A percentile compares a stretch with the other conserved stretches of the same genome.
Evolutionary conservation across 2,797 vertebrate species (phyloP).

Genomic region (Pseudochirops corinnae): DNA sequence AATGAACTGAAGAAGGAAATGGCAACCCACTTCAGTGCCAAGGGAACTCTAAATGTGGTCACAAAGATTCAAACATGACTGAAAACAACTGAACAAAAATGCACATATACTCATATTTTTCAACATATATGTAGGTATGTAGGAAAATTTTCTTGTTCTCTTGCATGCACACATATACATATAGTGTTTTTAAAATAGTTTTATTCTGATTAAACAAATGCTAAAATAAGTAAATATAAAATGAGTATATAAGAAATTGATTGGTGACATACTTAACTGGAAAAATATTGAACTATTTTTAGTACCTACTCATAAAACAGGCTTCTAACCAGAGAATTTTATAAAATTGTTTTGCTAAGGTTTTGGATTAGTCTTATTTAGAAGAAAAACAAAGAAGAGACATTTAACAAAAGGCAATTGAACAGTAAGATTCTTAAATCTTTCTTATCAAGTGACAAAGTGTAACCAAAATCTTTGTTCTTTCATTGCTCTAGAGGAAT

Average conservation of each 20-base stretch:
- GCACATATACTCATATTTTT: background rate
- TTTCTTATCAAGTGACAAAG: background rate
- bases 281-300: background rate
- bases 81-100: too few species aligned
- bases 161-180: background rate
- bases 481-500: background rate
- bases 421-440: background rate
- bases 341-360: too few species aligned
- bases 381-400: background rate
- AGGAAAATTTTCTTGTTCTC: background rate
- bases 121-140: background rate
- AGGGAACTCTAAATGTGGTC: too few species aligned
- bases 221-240: background rate
- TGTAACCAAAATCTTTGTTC: background rate
- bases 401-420: background rate
- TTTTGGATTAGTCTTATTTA: background rate
- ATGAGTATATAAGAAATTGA: background rate
- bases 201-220: background rate
- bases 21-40: too few species aligned
- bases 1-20: too few species aligned
- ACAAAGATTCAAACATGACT: too few species aligned
- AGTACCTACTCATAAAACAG: background rate
- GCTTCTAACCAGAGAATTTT: too few species aligned
- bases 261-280: background rate
- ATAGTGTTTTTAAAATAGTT: background rate